Conservation (phyloP, 2,888 invertebrate species). For the Plagodis pulveraria region DNA sequence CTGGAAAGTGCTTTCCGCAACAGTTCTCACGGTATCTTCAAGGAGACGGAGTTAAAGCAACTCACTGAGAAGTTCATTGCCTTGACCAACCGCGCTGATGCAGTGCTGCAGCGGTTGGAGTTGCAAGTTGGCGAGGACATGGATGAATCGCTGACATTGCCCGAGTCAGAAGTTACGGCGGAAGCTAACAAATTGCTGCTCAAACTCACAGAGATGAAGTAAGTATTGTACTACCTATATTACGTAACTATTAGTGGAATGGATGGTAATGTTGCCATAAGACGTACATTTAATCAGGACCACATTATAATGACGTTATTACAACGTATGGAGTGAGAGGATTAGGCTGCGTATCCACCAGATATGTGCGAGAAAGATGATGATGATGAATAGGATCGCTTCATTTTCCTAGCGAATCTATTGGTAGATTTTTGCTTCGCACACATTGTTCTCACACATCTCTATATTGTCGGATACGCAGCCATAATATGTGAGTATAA, state of each 20-base stretch:
- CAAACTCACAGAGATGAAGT: slow-evolving; percentile 69
- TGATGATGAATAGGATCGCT: no score
- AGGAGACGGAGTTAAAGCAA: slow-evolving; percentile 72
- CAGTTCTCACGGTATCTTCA: slow-evolving; percentile 63
- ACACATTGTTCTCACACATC: no score
- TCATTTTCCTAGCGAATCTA: no score
- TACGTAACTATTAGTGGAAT: no score
- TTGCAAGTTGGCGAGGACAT: slow-evolving; percentile 58
- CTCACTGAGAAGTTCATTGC: slow-evolving; percentile 78
- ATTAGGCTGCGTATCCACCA: no score
- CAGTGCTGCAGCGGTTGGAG: slow-evolving; percentile 72
- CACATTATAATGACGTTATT: no score
- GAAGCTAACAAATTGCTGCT: slow-evolving; percentile 65
- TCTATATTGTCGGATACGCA: no score
- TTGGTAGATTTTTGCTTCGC: no score
- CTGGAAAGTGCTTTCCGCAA: slow-evolving; percentile 72
- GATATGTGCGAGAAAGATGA: no score
- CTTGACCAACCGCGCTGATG: slow-evolving; percentile 74
- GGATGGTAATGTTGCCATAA: no score
- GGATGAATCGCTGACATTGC: slow-evolving; percentile 46
- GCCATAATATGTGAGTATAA: not conserved
- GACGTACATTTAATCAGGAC: no score
- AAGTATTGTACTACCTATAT: slow-evolving; percentile 30
- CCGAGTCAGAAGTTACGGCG: slow-evolving; percentile 64
- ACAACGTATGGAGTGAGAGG: no score